Conservation (phyloP, 2,113 vertebrate genomes). For the Phodopus roborovskii region DNA sequence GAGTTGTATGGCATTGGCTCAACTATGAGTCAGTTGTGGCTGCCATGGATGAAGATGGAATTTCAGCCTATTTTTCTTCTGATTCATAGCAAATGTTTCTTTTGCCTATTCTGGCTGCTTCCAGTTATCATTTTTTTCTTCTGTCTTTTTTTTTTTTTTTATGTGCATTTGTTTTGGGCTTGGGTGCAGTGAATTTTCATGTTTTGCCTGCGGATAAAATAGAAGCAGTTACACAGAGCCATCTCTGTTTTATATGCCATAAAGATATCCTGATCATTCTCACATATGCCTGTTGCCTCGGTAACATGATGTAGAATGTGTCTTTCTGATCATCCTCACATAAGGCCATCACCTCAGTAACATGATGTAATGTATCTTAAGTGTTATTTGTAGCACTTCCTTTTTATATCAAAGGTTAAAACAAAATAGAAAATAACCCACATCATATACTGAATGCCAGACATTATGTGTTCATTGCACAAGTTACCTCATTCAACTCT, state of each 20-base stretch:
- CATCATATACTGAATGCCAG: not conserved
- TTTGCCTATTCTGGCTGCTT: not conserved
- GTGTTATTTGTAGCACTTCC: not conserved
- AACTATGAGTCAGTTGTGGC: not conserved
- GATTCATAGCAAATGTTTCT: not conserved
- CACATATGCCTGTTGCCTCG: not conserved
- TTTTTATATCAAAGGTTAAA: not conserved
- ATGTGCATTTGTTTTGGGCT: not conserved
- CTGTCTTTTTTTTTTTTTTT: not conserved
- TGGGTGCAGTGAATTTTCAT: not conserved
- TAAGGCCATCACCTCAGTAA: not conserved
- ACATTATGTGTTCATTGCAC: not conserved
- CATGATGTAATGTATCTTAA: not conserved
- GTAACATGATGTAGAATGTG: not conserved
- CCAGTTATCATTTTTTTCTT: not conserved
- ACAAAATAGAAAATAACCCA: not conserved
- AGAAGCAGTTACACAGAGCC: not conserved
- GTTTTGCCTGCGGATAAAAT: not conserved
- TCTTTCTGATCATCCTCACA: not conserved
- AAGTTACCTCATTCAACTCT: not conserved
- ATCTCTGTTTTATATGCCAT: not conserved
- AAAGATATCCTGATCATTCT: not conserved
- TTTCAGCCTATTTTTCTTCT: not conserved
- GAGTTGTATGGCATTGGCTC: no score
- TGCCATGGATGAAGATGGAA: not conserved